A percentile compares a stretch with the other conserved stretches of the same genome.
Conservation (phyloP, 2,888 invertebrate species). For the Gymnoscelis rufifasciata region DNA sequence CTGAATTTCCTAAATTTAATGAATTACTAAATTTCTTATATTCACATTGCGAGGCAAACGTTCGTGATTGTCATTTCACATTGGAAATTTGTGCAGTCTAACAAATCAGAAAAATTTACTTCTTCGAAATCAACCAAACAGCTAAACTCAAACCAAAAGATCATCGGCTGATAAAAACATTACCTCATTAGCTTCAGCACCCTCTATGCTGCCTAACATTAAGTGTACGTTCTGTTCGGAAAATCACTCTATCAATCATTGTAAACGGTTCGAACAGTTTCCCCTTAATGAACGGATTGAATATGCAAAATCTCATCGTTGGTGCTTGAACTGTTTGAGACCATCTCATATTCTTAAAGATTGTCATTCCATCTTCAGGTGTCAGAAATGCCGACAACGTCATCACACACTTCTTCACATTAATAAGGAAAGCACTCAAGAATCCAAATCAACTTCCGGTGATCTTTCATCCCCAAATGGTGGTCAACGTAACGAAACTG, state of each 20-base stretch:
- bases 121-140: neutral
- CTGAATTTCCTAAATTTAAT: neutral
- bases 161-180: neutral
- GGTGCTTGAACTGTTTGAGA: neutral
- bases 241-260: neutral
- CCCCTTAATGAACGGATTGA: neutral
- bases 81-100: too few relatives aligned
- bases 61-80: neutral
- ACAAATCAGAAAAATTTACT: neutral
- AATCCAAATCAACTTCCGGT: too few relatives aligned
- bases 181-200: neutral
- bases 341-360: neutral
- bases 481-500: neutral
- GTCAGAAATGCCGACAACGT: neutral
- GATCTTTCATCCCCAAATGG: neutral
- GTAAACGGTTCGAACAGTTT: neutral
- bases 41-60: neutral
- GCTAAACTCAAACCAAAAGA: neutral
- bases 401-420: neutral
- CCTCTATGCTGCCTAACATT: neutral
- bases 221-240: neutral
- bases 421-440: too few relatives aligned
- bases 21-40: neutral
- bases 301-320: neutral
- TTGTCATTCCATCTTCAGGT: neutral